Base-by-base conservation (phyloP, 2,113 vertebrate genomes). In the Epinephelus fuscoguttatus region DNA sequence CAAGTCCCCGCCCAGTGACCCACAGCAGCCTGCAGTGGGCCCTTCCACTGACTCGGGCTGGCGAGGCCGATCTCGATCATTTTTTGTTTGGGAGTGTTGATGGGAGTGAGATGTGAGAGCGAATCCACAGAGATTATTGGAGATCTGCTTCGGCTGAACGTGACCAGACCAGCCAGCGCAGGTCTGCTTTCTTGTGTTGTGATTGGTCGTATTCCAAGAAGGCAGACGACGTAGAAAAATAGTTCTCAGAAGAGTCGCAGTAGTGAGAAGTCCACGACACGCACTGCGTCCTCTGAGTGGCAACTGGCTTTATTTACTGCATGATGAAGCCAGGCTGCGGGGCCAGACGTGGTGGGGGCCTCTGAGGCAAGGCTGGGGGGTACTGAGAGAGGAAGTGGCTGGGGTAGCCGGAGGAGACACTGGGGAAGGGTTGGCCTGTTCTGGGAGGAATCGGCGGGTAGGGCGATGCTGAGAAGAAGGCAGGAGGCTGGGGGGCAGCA, bases 291-390 rank as follows among this genome's bases (percentile, higher is more conserved):
- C 76, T 87, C 68, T 9, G 55, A 75, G 64, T 62, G 27, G 75
- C 62, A 53, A 3, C 56, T 30, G 70, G 37, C 23, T 52, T 18
- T 17, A 45, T 60, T 96, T 97, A 99, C 94, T 99, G 96, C 61
- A 99, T 94, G 91, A 99, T 99, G 86, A 99, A 99, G 77, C 98
- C 98, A 0, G 98, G 96, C 72, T 98, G 97, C 0, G 96, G 97
- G 0, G 97, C 95, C 78, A 99, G 82, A 33, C 96, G 96, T 18
- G 97, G 94, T 0, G 96, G 84, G 21, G 97, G 94, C 93, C 97
- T 96, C 84, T 98, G 97, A 56, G 98, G 97, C 61, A 98, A 81
- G 12, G 97, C 94, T 0, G 97, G 97, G 0, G 97, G 96, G 62
- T 96, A 98, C 5, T 96, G 96, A 0, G 96, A 92, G 63, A 96